Percentiles rank a stretch among this genome's conserved stretches.
phyloP scores from a whole-genome alignment of 2,797 vertebrate species.

The Platalea minor region DNA sequence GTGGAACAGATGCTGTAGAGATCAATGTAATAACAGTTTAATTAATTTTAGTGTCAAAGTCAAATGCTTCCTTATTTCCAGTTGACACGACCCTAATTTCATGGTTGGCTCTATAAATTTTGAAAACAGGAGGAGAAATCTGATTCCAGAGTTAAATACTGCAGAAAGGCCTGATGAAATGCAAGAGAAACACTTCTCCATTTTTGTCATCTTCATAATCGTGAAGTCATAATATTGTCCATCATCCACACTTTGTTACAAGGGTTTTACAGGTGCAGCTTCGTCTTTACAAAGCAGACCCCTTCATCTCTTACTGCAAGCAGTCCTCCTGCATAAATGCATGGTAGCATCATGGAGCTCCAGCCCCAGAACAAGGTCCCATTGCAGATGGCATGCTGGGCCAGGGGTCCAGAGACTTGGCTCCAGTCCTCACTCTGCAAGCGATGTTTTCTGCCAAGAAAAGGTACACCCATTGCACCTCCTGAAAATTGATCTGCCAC shows the following conservation, averaged over 20 bases:
- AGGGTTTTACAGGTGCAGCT: background rate
- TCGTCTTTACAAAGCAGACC: background rate
- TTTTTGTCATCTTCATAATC: background rate
- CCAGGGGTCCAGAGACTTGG: background rate
- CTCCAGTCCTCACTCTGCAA: background rate
- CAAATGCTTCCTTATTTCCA: conserved; percentile 47
- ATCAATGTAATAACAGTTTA: conserved; percentile 44
- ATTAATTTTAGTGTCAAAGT: conserved; percentile 61
- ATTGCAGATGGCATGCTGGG: background rate
- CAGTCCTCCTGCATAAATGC: background rate
- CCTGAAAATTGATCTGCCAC: background rate
- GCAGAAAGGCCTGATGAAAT: background rate
- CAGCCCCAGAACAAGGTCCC: background rate
- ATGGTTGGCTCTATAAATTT: background rate
- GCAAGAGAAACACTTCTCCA: background rate
- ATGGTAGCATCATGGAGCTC: background rate
- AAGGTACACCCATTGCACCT: background rate
- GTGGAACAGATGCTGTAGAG: conserved; percentile 56
- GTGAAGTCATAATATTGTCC: background rate
- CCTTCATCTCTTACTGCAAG: background rate
- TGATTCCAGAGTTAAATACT: background rate
- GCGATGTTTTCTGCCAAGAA: background rate
- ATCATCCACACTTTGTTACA: background rate
- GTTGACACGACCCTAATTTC: background rate
- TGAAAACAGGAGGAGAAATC: background rate